Percentiles rank a stretch among this genome's conserved stretches.
Conservation (phyloP, 2,888 invertebrate species). For the Agrilus mali region DNA sequence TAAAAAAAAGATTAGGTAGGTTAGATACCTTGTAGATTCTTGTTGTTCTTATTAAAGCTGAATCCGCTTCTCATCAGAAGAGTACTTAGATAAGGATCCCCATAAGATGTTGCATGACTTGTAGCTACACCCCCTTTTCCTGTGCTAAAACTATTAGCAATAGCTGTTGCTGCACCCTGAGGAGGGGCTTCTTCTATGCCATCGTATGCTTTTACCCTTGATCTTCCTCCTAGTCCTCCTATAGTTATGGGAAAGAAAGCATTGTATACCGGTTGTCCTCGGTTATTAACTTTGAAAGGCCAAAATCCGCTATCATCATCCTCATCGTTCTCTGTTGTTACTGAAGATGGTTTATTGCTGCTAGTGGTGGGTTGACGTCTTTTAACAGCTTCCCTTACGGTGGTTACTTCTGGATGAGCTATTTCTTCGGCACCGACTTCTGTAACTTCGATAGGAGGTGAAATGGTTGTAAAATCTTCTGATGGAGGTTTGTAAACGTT, state of each 20-base stretch:
- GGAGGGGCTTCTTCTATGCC: constrained; percentile 29
- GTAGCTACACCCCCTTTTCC: constrained; percentile 58
- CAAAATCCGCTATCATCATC: constrained; percentile 30
- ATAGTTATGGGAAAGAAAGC: constrained; percentile 59
- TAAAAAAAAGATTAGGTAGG: too few species aligned
- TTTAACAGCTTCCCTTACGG: constrained; percentile 12
- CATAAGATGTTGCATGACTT: constrained; percentile 61
- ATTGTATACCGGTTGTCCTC: constrained; percentile 34
- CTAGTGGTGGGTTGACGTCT: constrained; percentile 10
- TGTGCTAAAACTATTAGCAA: constrained; percentile 62
- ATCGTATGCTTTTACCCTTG: constrained; percentile 18
- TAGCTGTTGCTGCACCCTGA: constrained; percentile 51
- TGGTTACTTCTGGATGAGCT: constrained; percentile 14
- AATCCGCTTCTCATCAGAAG: constrained; percentile 26
- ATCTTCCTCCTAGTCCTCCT: constrained; percentile 27
- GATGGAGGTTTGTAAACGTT: background rate
- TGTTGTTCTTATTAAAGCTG: constrained; percentile 8
- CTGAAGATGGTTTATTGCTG: constrained; percentile 8
- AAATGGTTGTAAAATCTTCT: background rate
- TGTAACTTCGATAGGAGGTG: constrained; percentile 5
- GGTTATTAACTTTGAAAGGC: constrained; percentile 26
- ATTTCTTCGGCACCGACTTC: constrained; percentile 13
- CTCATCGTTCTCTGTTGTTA: constrained; percentile 35
- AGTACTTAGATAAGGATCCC: constrained; percentile 40
- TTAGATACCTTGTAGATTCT: too few species aligned